Conservation (phyloP, 1,140 invertebrate species). For the Linepithema humile region DNA sequence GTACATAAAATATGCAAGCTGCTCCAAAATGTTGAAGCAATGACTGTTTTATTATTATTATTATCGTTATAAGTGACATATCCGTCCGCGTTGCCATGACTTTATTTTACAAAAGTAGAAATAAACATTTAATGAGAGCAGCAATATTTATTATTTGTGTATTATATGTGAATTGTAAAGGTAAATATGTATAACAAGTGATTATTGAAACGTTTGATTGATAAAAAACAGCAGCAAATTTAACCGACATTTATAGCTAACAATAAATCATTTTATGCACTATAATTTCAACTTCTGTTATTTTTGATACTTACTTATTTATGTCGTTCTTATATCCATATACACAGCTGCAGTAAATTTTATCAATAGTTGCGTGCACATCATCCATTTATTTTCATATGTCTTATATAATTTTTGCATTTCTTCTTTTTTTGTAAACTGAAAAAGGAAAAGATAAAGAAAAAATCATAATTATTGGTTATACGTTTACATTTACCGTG, state of each 20-base stretch:
- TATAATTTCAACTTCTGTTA: too few species aligned
- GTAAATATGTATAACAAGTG: background rate
- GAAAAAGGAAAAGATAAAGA: too few species aligned
- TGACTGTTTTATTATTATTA: conserved; percentile 6
- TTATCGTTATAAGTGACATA: conserved; percentile 22
- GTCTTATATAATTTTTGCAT: too few species aligned
- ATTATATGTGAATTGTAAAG: background rate
- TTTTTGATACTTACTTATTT: too few species aligned
- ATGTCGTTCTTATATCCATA: too few species aligned
- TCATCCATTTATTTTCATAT: too few species aligned
- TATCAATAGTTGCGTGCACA: too few species aligned
- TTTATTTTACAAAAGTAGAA: conserved; percentile 34
- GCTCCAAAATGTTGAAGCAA: conserved; percentile 2
- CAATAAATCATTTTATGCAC: too few species aligned
- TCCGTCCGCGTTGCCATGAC: conserved; percentile 40
- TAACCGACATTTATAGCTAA: too few species aligned
- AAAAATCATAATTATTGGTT: background rate
- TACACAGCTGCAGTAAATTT: too few species aligned
- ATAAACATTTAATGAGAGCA: conserved; percentile 15
- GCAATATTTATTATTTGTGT: conserved; percentile 62
- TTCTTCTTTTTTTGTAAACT: too few species aligned
- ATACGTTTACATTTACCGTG: background rate
- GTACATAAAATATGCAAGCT: background rate
- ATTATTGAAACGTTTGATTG: conserved; percentile 9
- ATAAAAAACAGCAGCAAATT: background rate